Conservation (phyloP, 1,140 invertebrate species). For the Procambarus clarkii region DNA sequence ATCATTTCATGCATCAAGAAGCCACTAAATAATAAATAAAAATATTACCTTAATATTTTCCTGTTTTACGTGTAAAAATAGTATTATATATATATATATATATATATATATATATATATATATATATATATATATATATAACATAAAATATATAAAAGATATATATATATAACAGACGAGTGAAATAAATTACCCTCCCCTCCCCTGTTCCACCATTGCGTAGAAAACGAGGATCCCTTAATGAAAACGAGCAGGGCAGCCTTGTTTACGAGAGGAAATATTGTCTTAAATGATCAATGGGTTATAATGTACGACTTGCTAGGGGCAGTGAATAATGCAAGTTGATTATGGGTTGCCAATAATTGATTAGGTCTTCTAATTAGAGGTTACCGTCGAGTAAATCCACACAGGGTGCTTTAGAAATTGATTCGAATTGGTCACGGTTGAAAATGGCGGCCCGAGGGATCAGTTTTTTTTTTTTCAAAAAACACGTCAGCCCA, state of each 20-base stretch:
- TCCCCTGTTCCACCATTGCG: background rate
- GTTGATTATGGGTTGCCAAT: constrained; percentile 31
- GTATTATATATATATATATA: background rate
- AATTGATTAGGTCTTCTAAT: constrained; percentile 54
- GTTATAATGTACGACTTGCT: constrained; percentile 31
- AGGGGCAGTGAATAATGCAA: constrained; percentile 47
- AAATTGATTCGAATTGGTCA: constrained; percentile 53
- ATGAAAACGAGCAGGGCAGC: background rate
- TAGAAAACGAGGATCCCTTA: background rate
- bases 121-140: constrained; percentile 6
- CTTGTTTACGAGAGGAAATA: constrained; percentile 37
- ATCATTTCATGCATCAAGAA: background rate
- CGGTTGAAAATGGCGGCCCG: constrained; percentile 1
- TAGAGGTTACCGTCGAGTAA: constrained; percentile 18
- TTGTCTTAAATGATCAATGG: constrained; percentile 52
- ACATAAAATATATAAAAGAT: constrained; percentile 7
- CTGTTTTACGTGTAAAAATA: background rate
- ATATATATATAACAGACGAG: background rate
- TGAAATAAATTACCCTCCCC: background rate
- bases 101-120: constrained; percentile 17
- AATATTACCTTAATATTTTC: too few relatives aligned
- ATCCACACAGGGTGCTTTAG: constrained; percentile 45
- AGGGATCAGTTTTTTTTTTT: too few relatives aligned
- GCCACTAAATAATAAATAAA: background rate
- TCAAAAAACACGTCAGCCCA: too few relatives aligned